phyloP scores from a whole-genome alignment of 35 echinoderm and acorn worm species.

The Ophiothrix spiculata region DNA sequence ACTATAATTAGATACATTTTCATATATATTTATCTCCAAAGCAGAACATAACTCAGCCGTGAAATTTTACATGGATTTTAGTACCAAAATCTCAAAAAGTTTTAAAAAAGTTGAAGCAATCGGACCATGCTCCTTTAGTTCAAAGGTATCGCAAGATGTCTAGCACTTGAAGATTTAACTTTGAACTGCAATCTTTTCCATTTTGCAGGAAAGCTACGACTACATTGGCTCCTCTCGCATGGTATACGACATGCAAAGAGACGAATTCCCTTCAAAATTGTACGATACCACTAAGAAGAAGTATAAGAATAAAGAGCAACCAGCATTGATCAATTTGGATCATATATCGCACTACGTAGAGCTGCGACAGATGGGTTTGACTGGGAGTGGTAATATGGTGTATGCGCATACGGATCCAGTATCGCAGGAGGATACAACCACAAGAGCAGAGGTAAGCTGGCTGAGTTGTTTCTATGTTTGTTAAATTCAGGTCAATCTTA shows the following conservation, averaged over 20 bases:
- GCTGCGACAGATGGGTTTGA: constrained; percentile 64
- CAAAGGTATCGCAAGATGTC: too few species aligned
- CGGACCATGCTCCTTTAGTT: too few species aligned
- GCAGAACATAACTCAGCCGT: too few species aligned
- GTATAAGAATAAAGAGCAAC: constrained; percentile 35
- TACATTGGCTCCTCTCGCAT: constrained; percentile 95
- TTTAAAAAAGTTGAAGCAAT: too few species aligned
- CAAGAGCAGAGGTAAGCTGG: constrained; percentile 41
- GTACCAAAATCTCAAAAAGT: too few species aligned
- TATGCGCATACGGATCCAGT: constrained; percentile 72
- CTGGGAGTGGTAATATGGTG: constrained; percentile 1
- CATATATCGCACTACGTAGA: constrained; percentile 67
- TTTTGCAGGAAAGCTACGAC: constrained; percentile 86
- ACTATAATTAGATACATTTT: too few species aligned
- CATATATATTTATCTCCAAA: too few species aligned
- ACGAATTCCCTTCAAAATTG: constrained; percentile 44
- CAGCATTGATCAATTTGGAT: constrained; percentile 58
- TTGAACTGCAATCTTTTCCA: too few species aligned
- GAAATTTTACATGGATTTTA: too few species aligned
- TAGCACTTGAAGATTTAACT: too few species aligned
- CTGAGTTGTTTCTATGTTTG: too few species aligned
- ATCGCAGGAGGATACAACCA: constrained; percentile 49
- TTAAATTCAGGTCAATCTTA: too few species aligned
- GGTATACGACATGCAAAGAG: constrained; percentile 87
- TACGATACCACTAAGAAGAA: constrained; percentile 4